Conservation (phyloP, 2,113 vertebrate genomes). For the Pica pica region DNA sequence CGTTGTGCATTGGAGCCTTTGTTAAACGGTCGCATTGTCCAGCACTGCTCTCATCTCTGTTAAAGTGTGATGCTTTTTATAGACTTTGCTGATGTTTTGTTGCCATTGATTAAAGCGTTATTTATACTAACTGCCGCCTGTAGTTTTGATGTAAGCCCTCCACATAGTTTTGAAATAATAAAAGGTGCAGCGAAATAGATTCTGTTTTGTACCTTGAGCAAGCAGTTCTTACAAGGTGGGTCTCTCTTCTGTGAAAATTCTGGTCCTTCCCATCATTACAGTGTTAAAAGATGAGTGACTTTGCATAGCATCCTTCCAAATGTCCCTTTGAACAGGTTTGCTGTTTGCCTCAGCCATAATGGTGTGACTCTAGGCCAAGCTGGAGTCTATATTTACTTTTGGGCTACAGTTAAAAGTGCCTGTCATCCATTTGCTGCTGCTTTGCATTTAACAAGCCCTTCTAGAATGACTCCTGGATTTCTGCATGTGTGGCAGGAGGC, state of each 20-base stretch:
- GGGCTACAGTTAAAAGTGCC: conserved; percentile 50
- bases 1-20: conserved; percentile 51
- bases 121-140: conserved; percentile 74
- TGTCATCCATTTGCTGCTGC: conserved; percentile 63
- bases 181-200: conserved; percentile 60
- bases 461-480: conserved; percentile 6
- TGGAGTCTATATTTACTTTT: conserved; percentile 58
- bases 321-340: conserved; percentile 65
- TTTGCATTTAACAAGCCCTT: conserved; percentile 63
- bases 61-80: conserved; percentile 62
- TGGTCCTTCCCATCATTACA: conserved; percentile 39
- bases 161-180: conserved; percentile 67
- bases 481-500: neutral
- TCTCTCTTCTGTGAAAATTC: neutral
- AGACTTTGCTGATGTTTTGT: conserved; percentile 64
- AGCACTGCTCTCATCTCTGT: conserved; percentile 54
- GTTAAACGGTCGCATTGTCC: conserved; percentile 61
- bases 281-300: conserved; percentile 32
- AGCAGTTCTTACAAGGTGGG: conserved; percentile 41
- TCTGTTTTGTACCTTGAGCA: conserved; percentile 66
- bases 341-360: conserved; percentile 30
- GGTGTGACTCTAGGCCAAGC: conserved; percentile 62
- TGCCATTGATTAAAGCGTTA: conserved; percentile 77
- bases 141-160: conserved; percentile 73
- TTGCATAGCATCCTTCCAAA: conserved; percentile 46